Conservation (phyloP, 2,888 invertebrate genomes). For the Clistopyga incitator region DNA sequence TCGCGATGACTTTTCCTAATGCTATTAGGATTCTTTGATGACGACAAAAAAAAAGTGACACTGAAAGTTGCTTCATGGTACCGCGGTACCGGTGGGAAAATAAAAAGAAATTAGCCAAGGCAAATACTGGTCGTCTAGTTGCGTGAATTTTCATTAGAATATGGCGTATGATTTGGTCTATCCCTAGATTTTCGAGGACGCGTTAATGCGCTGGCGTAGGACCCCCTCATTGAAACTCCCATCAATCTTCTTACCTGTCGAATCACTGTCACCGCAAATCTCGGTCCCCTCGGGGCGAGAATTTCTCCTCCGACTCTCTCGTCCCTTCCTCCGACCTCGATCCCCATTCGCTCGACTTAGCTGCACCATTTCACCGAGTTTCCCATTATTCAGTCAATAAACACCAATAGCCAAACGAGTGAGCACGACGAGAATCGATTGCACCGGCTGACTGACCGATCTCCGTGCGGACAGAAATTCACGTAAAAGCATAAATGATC, state of each 20-base stretch:
- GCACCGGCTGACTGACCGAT: neutral
- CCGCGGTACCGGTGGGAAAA: neutral
- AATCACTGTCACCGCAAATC: constrained; percentile 69
- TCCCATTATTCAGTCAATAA: constrained; percentile 66
- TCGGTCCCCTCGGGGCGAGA: constrained; percentile 54
- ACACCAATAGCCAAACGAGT: constrained; percentile 44
- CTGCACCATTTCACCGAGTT: constrained; percentile 46
- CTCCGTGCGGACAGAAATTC: constrained; percentile 11
- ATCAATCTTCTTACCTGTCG: constrained; percentile 68
- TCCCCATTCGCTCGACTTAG: constrained; percentile 33
- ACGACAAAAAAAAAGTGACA: neutral
- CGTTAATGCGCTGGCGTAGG: constrained; percentile 33
- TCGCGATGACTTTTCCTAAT: neutral
- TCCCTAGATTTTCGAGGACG: constrained; percentile 29
- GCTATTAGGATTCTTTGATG: neutral
- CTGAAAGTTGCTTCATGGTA: neutral
- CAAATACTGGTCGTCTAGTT: neutral
- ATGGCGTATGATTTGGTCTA: neutral
- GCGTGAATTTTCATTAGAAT: neutral
- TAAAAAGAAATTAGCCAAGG: neutral
- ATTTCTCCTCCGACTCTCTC: constrained; percentile 51
- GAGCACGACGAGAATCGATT: constrained; percentile 43
- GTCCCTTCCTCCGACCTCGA: neutral
- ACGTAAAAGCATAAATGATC: neutral
- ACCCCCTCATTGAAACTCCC: constrained; percentile 54